Conservation (phyloP, 2,113 vertebrate species). For the Aldabrachelys gigantea region DNA sequence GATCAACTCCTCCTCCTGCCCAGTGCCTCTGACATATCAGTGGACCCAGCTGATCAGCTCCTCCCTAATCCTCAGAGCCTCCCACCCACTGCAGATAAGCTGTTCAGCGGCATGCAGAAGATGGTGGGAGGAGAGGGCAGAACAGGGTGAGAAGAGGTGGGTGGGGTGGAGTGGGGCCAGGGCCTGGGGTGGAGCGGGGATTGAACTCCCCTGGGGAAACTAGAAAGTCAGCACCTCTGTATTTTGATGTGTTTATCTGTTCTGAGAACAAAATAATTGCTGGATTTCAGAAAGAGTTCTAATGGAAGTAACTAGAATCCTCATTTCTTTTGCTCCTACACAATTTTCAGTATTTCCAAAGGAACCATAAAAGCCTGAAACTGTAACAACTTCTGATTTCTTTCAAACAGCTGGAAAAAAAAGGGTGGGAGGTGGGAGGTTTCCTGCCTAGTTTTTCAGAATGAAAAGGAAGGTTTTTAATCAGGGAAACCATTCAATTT, state of each 20-base stretch:
- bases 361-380: not conserved
- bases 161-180: too few species aligned
- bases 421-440: not conserved
- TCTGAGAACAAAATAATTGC: not conserved
- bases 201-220: too few species aligned
- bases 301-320: not conserved
- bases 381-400: not conserved
- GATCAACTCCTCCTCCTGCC: too few species aligned
- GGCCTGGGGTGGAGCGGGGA: too few species aligned
- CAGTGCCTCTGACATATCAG: too few species aligned
- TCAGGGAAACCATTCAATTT: not conserved
- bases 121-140: too few species aligned
- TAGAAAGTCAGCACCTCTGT: too few species aligned
- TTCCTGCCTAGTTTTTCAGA: constrained; percentile 9
- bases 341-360: not conserved
- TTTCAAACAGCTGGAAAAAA: not conserved
- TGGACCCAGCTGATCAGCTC: too few species aligned
- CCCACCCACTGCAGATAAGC: too few species aligned
- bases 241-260: not conserved
- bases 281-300: not conserved
- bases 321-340: not conserved
- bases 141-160: too few species aligned
- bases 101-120: too few species aligned
- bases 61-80: too few species aligned
- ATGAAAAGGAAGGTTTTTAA: not conserved